A percentile compares a stretch with the other conserved stretches of the same genome.
These are phyloP conservation scores for Corapipo altera DNA, from an alignment of 2,113 vertebrate species.

Conservation along the genomic window DNA sequence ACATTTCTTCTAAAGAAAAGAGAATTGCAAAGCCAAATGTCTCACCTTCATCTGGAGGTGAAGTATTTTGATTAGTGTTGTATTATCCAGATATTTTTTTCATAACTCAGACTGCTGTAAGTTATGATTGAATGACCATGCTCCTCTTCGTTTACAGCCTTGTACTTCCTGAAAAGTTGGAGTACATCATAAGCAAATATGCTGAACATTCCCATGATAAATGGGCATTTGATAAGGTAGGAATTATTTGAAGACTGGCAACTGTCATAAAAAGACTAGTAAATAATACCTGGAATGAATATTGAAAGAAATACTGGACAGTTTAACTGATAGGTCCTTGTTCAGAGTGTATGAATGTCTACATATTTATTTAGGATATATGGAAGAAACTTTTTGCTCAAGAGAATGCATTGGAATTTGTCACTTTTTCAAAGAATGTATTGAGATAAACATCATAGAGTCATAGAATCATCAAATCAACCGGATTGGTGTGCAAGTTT, in stretches of 20 bases:
- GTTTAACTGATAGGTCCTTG: background rate
- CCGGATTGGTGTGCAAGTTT: too few species aligned
- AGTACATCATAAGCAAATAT: constrained; percentile 92
- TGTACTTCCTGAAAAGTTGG: constrained; percentile 92
- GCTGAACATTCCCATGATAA: constrained; percentile 94
- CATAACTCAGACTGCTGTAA: background rate
- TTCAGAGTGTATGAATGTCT: background rate
- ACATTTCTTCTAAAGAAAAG: background rate
- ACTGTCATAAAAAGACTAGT: background rate
- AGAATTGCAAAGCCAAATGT: background rate
- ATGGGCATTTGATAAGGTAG: constrained; percentile 97
- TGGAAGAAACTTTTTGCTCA: background rate
- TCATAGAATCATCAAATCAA: too few species aligned
- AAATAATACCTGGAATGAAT: background rate
- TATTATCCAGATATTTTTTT: background rate
- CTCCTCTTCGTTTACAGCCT: constrained; percentile 76
- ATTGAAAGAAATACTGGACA: constrained; percentile 8
- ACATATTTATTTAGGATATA: background rate
- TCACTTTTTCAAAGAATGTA: background rate
- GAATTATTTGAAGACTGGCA: constrained; percentile 27
- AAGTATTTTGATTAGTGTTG: background rate
- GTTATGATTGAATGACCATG: background rate
- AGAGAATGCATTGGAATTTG: background rate
- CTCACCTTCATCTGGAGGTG: background rate
- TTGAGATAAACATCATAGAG: background rate